Evolutionary conservation across 2,113 vertebrate species (phyloP).

Genomic region (Cheilinus undulatus): DNA sequence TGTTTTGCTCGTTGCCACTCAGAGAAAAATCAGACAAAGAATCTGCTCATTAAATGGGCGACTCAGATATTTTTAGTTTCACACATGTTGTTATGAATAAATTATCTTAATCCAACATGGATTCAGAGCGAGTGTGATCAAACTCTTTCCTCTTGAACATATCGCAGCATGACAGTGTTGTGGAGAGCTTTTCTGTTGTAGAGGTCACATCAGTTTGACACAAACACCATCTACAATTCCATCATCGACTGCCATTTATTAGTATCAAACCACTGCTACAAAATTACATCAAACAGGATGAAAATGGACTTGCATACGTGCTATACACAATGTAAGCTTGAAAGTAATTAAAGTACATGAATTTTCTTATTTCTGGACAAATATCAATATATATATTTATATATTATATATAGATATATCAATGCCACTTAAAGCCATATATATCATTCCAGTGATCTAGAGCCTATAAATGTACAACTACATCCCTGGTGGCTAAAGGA

Average conservation of each 20-base stretch:
- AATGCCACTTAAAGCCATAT: slow-evolving; percentile 84
- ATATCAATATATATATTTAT: slow-evolving; percentile 82
- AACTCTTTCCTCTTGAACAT: slow-evolving; percentile 6
- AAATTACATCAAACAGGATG: slow-evolving; percentile 85
- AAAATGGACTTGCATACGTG: slow-evolving; percentile 84
- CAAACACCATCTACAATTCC: slow-evolving; percentile 71
- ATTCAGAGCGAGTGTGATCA: slow-evolving; percentile 14
- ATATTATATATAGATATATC: slow-evolving; percentile 77
- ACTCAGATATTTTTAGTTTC: slow-evolving; percentile 44
- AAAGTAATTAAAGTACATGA: slow-evolving; percentile 82
- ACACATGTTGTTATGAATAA: slow-evolving; percentile 58
- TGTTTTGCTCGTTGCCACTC: not conserved
- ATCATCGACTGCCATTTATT: slow-evolving; percentile 86
- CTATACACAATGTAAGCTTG: slow-evolving; percentile 85
- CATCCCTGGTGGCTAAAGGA: slow-evolving; percentile 79
- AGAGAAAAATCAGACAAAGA: slow-evolving; percentile 22
- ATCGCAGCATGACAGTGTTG: not conserved
- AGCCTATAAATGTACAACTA: slow-evolving; percentile 84
- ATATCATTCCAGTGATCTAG: slow-evolving; percentile 85
- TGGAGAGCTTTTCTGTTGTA: not conserved
- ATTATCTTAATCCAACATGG: slow-evolving; percentile 15
- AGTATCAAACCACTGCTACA: slow-evolving; percentile 88
- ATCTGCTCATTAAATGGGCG: slow-evolving; percentile 42
- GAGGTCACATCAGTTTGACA: slow-evolving; percentile 41
- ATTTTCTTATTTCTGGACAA: slow-evolving; percentile 76